Evolutionary conservation across 2,113 vertebrate species (phyloP), one percentile per base, ranked within the genome.

Genomic region (Vidua macroura): DNA sequence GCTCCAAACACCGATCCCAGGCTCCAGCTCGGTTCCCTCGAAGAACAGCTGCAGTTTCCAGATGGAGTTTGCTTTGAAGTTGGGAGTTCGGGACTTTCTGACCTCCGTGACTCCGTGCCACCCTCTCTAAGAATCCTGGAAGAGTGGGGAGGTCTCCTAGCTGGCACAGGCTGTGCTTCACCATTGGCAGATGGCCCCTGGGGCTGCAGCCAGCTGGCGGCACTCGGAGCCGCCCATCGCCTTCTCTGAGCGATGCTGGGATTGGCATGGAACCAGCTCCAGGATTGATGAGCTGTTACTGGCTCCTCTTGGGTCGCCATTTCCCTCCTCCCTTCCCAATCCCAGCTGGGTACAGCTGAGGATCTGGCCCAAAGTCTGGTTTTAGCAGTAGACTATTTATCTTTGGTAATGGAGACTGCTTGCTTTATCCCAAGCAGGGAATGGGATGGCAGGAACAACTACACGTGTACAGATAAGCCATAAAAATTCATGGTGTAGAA

Each of bases 331-430:
- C 95, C 86, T 75, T 74, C 66, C 55, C 62, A 6, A 0, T 35
- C 88, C 67, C 95, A 95, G 92, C 91, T 96, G 97, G 94, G 92
- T 75, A 83, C 94, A 86, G 94, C 88, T 90, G 90, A 97, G 93
- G 78, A 93, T 87, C 86, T 94, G 94, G 82, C 90, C 87, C 73
- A 23, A 5, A 7, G 67, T 89, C 78, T 90, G 72, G 25, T 46
- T 96, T 55, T 75, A 86, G 93, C 84, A 67, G 37, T 11, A 20
- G 53, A 4, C 49, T 78, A 14, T 93, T 93, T 51, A 4, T 93
- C 64, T 68, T 69, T 75, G 77, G 80, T 84, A 30, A 41, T 15
- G 48, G 52, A 75, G 68, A 9, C 55, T 39, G 35, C 25, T 79
- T 2, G 0, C 37, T 90, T 69, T 44, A 41, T 66, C 59, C 84